These are phyloP conservation scores for Branchipolynoe longqiensis DNA, from an alignment of 2,888 invertebrate species.

Conservation along the genomic window DNA sequence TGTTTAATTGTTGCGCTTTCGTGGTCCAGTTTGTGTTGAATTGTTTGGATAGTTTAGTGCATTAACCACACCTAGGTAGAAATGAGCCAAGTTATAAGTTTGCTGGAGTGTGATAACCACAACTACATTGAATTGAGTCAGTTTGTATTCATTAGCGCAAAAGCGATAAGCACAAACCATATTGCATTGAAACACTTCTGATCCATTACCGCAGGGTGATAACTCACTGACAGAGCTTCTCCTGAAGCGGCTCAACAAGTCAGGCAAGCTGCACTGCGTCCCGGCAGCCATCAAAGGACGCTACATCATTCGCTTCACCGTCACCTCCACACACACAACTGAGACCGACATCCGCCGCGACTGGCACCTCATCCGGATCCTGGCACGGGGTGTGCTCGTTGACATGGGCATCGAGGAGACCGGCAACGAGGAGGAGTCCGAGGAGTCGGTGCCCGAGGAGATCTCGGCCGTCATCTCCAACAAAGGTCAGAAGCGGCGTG, in stretches of 20 bases:
- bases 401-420: conserved; percentile 63
- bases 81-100: too few species aligned
- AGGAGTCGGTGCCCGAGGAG: background rate
- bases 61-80: too few species aligned
- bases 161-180: too few species aligned
- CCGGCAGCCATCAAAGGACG: conserved; percentile 93
- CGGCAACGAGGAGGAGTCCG: conserved; percentile 61
- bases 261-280: conserved; percentile 95
- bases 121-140: too few species aligned
- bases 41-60: too few species aligned
- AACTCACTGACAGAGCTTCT: conserved; percentile 90
- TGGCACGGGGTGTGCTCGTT: conserved; percentile 78
- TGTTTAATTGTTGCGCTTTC: too few species aligned
- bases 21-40: too few species aligned
- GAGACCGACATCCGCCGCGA: conserved; percentile 86
- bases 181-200: too few species aligned
- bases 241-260: conserved; percentile 92
- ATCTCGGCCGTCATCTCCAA: conserved; percentile 23
- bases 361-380: conserved; percentile 85
- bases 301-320: conserved; percentile 93
- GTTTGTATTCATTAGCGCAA: too few species aligned
- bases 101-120: too few species aligned
- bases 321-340: conserved; percentile 92
- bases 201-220: conserved; percentile 90
- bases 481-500: conserved; percentile 43